Percentiles rank a stretch among this genome's conserved stretches.
Conservation (phyloP, 2,113 vertebrate species). For the Mesoclemmys tuberculata region DNA sequence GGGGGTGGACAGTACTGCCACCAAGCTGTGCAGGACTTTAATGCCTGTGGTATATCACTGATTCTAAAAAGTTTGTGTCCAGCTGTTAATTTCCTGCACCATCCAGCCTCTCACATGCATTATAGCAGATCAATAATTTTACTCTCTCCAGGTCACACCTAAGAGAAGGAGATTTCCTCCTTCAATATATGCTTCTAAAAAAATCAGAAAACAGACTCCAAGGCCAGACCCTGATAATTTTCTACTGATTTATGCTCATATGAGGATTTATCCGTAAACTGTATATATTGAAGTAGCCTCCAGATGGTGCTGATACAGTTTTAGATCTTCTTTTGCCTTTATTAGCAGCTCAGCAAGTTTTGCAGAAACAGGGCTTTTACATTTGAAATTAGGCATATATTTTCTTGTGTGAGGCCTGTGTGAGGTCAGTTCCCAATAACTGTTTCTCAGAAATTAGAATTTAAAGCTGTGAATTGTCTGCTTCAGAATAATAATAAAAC, state of each 20-base stretch:
- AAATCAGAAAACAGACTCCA: accelerated
- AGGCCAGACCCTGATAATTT: accelerated
- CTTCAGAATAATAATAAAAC: neutral
- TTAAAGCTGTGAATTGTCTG: neutral
- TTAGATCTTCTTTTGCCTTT: neutral
- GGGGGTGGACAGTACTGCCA: neutral
- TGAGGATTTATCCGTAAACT: neutral
- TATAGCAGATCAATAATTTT: neutral
- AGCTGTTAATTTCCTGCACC: neutral
- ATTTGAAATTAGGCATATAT: neutral
- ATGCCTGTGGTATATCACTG: neutral
- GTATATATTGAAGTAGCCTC: accelerated
- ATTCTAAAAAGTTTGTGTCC: neutral
- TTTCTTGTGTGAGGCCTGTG: accelerated
- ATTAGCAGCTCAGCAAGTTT: accelerated
- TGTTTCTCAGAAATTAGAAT: neutral
- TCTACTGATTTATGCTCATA: accelerated
- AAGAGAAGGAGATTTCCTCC: neutral
- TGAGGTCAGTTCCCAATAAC: neutral
- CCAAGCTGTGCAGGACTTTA: neutral
- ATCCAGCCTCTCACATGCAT: neutral
- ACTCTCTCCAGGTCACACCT: neutral
- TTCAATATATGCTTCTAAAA: neutral
- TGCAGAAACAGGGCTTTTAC: neutral
- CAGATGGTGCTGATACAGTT: neutral